Conservation (phyloP, 2,888 invertebrate genomes). For the Chymomyza procnemis region DNA sequence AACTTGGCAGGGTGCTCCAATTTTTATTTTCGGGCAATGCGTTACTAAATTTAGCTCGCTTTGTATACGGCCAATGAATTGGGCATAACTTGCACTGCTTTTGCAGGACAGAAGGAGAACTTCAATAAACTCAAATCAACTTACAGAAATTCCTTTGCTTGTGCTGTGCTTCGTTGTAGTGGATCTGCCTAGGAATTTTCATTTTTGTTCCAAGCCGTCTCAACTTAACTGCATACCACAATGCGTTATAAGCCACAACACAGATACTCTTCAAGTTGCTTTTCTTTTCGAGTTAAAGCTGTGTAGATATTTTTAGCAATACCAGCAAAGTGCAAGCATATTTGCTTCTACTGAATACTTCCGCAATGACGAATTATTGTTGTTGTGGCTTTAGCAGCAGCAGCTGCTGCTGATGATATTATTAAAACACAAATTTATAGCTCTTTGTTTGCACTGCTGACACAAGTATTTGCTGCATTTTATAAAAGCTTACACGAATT, state of each 20-base stretch:
- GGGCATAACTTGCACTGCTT: conserved; percentile 31
- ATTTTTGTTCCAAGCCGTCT: conserved; percentile 32
- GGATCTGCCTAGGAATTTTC: conserved; percentile 24
- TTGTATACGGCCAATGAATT: background rate
- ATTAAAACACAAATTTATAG: background rate
- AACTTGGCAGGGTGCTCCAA: conserved; percentile 68
- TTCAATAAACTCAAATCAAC: conserved; percentile 47
- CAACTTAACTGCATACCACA: background rate
- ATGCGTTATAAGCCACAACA: background rate
- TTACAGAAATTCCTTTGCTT: conserved; percentile 63
- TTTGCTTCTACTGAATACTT: conserved; percentile 54
- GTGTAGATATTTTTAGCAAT: conserved; percentile 68
- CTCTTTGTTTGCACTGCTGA: background rate
- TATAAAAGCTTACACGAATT: background rate
- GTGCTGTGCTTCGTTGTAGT: conserved; percentile 8
- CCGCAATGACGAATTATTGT: conserved; percentile 40
- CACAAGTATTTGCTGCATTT: background rate
- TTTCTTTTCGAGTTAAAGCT: conserved; percentile 56
- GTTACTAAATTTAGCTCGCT: conserved; percentile 64
- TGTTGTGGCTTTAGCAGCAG: conserved; percentile 53
- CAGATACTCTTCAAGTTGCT: conserved; percentile 4
- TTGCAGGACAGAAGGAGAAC: conserved; percentile 6
- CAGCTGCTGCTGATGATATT: conserved; percentile 4
- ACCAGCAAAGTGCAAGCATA: conserved; percentile 24
- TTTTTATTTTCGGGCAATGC: conserved; percentile 70